These are phyloP conservation scores for Cottus gobio DNA, from an alignment of 2,113 vertebrate genomes.

Conservation along the genomic window DNA sequence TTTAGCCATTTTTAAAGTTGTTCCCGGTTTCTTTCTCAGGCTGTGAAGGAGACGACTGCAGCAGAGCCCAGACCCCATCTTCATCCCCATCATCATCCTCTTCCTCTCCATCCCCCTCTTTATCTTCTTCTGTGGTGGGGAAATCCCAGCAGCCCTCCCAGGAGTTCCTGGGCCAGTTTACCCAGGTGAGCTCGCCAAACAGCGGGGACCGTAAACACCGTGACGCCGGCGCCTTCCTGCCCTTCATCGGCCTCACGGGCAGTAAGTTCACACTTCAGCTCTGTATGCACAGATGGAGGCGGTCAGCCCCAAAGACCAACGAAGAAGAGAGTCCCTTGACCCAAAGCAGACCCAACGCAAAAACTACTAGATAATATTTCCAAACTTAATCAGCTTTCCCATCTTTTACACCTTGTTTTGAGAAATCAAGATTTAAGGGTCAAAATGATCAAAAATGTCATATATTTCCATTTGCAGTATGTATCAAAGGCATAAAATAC, in stretches of 20 bases:
- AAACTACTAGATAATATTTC: not conserved
- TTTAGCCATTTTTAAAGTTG: no score
- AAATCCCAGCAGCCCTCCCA: constrained; percentile 30
- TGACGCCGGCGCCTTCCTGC: constrained; percentile 65
- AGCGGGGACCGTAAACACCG: constrained; percentile 71
- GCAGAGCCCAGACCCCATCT: not conserved
- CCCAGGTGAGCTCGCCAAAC: constrained; percentile 62
- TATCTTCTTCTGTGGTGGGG: not conserved
- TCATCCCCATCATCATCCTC: not conserved
- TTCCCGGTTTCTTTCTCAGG: constrained; percentile 20
- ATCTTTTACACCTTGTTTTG: not conserved
- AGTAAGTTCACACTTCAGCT: constrained; percentile 53
- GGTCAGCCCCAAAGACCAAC: not conserved
- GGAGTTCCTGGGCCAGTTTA: constrained; percentile 56
- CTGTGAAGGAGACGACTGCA: constrained; percentile 31
- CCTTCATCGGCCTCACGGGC: constrained; percentile 75
- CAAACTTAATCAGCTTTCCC: not conserved
- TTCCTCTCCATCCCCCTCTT: not conserved
- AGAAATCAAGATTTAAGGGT: not conserved
- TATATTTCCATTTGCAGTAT: not conserved
- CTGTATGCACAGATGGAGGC: not conserved
- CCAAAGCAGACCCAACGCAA: not conserved
- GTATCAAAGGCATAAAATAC: not conserved
- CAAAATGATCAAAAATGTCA: not conserved
- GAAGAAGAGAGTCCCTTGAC: not conserved